These are phyloP conservation scores for Ectemnius lituratus DNA, from an alignment of 2,888 invertebrate genomes.

Conservation along the genomic window DNA sequence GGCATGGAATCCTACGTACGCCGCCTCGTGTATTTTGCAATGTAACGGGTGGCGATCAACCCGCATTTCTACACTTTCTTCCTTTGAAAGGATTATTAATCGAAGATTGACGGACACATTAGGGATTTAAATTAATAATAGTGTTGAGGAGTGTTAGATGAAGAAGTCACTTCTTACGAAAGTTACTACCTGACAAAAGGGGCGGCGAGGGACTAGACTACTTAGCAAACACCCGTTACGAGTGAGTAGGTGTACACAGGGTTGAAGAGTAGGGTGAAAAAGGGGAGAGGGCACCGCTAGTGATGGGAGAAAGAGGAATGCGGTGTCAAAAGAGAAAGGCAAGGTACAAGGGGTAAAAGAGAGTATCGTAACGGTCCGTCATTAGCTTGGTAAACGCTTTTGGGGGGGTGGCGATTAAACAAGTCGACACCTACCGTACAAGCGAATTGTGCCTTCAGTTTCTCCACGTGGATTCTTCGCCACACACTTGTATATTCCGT, in stretches of 20 bases:
- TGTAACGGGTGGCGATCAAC: constrained; percentile 8
- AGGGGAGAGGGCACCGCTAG: too few species aligned
- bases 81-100: too few species aligned
- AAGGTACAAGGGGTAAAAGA: not conserved
- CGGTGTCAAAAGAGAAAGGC: too few species aligned
- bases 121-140: too few species aligned
- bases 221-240: constrained; percentile 44
- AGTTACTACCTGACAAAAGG: too few species aligned
- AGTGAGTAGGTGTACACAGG: constrained; percentile 8
- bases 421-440: constrained; percentile 87
- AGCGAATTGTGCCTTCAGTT: constrained; percentile 92
- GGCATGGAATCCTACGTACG: constrained; percentile 43
- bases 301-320: too few species aligned
- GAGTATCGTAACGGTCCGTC: constrained; percentile 51
- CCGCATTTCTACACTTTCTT: constrained; percentile 8
- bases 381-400: constrained; percentile 59
- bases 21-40: constrained; percentile 2
- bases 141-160: too few species aligned
- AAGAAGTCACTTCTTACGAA: too few species aligned
- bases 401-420: constrained; percentile 42
- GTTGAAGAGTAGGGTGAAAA: too few species aligned
- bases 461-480: constrained; percentile 95
- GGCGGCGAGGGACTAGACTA: constrained; percentile 20
- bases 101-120: too few species aligned
- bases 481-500: constrained; percentile 92